Conservation (phyloP, 1,140 invertebrate species). For the Leptinotarsa texana region DNA sequence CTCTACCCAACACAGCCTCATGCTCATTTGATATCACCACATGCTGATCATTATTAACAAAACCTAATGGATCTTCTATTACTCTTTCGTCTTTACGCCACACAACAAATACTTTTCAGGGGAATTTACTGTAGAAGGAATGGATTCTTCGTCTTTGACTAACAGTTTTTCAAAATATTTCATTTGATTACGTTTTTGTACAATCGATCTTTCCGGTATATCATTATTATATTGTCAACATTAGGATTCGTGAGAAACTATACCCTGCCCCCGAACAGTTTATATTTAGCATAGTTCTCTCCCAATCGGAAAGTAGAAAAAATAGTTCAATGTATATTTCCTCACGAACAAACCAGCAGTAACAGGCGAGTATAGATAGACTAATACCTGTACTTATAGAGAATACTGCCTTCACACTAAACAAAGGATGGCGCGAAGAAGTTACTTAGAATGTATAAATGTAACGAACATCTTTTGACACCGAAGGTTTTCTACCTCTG, state of each 20-base stretch:
- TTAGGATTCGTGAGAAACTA: background rate
- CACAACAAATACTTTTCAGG: background rate
- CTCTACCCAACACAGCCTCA: background rate
- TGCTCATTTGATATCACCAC: background rate
- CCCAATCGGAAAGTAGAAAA: background rate
- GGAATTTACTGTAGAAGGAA: background rate
- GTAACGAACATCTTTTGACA: too few species aligned
- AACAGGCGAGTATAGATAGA: too few species aligned
- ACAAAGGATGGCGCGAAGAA: too few species aligned
- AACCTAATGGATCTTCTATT: background rate
- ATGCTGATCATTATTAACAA: background rate
- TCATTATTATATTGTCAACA: background rate
- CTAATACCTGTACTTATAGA: too few species aligned
- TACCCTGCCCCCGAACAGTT: background rate
- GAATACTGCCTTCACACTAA: too few species aligned
- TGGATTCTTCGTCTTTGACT: background rate
- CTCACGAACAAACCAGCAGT: too few species aligned
- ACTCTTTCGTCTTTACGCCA: background rate
- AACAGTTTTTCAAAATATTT: background rate
- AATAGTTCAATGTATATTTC: background rate
- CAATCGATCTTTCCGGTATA: background rate
- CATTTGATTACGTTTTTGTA: background rate
- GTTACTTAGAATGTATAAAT: too few species aligned
- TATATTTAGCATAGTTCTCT: background rate
- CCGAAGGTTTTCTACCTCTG: too few species aligned